phyloP scores from a whole-genome alignment of 2,888 invertebrate species.

The Diplazon laetatorius region DNA sequence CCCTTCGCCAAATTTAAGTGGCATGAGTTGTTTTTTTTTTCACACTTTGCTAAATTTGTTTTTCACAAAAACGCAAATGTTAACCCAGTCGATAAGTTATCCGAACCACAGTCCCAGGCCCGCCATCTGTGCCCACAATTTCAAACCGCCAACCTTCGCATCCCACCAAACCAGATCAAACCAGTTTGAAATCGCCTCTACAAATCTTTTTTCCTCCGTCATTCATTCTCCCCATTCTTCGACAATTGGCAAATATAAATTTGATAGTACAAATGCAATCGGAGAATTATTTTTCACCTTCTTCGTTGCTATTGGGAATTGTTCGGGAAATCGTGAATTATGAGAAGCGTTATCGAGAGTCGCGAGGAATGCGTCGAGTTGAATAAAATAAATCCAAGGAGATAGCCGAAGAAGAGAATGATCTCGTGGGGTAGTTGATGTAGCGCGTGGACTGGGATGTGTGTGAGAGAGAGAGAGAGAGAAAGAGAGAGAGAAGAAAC shows the following conservation, averaged over 20 bases:
- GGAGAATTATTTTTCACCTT: slow-evolving; percentile 9
- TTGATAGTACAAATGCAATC: slow-evolving; percentile 47
- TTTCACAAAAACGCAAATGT: neutral
- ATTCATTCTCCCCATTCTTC: too few relatives aligned
- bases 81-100: slow-evolving; percentile 11
- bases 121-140: slow-evolving; percentile 5
- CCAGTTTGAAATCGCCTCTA: neutral
- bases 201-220: neutral
- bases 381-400: slow-evolving; percentile 38
- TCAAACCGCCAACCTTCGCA: neutral
- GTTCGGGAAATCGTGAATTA: slow-evolving; percentile 39
- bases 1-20: too few relatives aligned
- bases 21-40: too few relatives aligned
- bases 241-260: slow-evolving; percentile 35
- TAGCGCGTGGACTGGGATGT: slow-evolving; percentile 54
- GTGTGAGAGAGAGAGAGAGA: too few relatives aligned
- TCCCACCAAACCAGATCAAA: neutral
- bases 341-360: slow-evolving; percentile 14
- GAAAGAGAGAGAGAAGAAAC: slow-evolving; percentile 60
- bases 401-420: slow-evolving; percentile 50
- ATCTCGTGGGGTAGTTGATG: slow-evolving; percentile 59
- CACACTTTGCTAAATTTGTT: too few relatives aligned
- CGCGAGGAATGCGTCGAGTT: too few relatives aligned
- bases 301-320: neutral
- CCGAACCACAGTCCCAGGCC: slow-evolving; percentile 1